phyloP scores from a whole-genome alignment of 2,113 vertebrate species.

The Ceyx cyanopectus region DNA sequence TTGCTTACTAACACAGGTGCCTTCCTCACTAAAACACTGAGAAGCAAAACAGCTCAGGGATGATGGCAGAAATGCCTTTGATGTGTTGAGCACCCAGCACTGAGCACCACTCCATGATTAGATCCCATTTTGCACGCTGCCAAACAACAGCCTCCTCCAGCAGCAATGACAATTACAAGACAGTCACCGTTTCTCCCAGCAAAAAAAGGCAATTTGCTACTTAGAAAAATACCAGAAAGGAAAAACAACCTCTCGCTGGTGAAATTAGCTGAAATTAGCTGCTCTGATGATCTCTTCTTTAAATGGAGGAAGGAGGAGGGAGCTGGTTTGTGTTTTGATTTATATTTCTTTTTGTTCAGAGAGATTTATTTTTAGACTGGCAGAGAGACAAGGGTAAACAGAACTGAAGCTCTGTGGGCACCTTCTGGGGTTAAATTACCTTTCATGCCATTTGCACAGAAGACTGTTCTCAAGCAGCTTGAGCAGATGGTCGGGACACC shows the following conservation, averaged over 20 bases:
- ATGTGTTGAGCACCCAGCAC: background rate
- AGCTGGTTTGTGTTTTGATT: no score
- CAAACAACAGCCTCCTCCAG: background rate
- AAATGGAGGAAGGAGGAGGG: background rate
- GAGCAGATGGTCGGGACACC: constrained; percentile 21
- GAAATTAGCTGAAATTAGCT: constrained; percentile 43
- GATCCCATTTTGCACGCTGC: background rate
- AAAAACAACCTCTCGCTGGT: background rate
- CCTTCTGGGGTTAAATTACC: constrained; percentile 54
- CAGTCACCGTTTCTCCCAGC: background rate
- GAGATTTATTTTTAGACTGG: constrained; percentile 54
- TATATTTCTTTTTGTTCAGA: background rate
- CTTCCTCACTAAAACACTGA: background rate
- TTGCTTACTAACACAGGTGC: background rate
- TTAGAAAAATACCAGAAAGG: constrained; percentile 12
- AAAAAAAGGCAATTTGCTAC: background rate
- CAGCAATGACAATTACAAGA: background rate
- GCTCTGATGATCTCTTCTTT: background rate
- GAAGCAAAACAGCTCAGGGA: background rate
- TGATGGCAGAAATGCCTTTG: background rate
- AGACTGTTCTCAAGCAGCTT: constrained; percentile 45
- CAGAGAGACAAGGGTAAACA: constrained; percentile 41
- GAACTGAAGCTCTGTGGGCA: constrained; percentile 40
- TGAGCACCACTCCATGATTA: background rate
- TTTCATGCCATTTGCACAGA: constrained; percentile 60